Conservation (phyloP, 2,888 invertebrate species). For the Epinotia ramella region DNA sequence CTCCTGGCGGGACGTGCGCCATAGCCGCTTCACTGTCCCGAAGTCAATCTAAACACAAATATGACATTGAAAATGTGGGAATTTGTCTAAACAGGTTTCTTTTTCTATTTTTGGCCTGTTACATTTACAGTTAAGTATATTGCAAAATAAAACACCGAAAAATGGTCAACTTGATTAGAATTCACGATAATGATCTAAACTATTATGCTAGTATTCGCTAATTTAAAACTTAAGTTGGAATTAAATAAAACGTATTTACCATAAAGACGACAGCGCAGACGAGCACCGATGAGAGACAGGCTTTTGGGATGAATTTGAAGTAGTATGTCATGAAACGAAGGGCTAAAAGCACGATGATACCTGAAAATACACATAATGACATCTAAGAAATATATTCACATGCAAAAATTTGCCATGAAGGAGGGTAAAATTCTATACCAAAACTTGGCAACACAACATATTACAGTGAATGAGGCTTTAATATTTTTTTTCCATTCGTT, state of each 20-base stretch:
- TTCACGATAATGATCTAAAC: background rate
- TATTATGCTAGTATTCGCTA: background rate
- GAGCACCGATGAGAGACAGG: conserved; percentile 94
- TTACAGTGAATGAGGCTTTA: background rate
- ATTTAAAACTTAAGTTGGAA: background rate
- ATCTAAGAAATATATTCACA: background rate
- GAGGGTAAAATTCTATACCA: background rate
- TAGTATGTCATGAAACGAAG: conserved; percentile 93
- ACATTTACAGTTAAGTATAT: too few species aligned
- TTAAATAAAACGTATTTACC: conserved; percentile 71
- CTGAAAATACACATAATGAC: conserved; percentile 75
- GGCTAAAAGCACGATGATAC: conserved; percentile 91
- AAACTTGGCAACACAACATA: conserved; percentile 6
- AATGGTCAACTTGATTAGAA: too few species aligned
- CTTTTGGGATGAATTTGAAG: conserved; percentile 94
- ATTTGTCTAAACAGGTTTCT: too few species aligned
- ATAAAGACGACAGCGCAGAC: conserved; percentile 95
- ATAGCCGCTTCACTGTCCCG: conserved; percentile 77
- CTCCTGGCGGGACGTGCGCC: conserved; percentile 86
- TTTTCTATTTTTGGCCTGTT: too few species aligned
- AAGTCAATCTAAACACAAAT: conserved; percentile 81
- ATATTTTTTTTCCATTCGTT: conserved; percentile 1
- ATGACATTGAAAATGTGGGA: background rate
- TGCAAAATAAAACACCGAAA: too few species aligned
- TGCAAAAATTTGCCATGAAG: background rate